Percentiles rank a stretch among this genome's conserved stretches.
These are phyloP conservation scores for Tretioscincus oriximinensis DNA, from an alignment of 2,113 vertebrate species.

Conservation along the genomic window DNA sequence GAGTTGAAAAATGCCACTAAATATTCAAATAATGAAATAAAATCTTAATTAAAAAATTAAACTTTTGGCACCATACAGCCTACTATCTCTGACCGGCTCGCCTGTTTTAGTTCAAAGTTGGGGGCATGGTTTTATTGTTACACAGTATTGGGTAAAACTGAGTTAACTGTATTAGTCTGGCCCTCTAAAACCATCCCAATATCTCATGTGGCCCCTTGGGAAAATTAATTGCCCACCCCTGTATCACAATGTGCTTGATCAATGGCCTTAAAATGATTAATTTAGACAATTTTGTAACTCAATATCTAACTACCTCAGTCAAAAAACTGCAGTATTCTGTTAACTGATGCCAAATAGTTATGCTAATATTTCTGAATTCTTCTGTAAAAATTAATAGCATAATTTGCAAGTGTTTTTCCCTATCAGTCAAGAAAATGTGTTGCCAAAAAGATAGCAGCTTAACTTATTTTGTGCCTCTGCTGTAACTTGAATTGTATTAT, in stretches of 20 bases:
- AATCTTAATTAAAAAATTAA: neutral
- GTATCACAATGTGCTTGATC: neutral
- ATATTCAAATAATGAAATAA: neutral
- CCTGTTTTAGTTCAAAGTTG: no score
- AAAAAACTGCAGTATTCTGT: neutral
- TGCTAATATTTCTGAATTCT: neutral
- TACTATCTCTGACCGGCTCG: no score
- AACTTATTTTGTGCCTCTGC: conserved; percentile 36
- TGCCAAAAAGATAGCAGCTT: conserved; percentile 30
- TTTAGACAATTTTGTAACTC: neutral
- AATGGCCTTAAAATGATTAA: neutral
- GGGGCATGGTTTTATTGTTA: no score
- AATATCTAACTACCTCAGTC: neutral
- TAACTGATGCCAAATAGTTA: neutral
- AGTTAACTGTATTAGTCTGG: no score
- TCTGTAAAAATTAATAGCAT: neutral
- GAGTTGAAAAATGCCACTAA: neutral
- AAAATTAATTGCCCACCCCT: no score
- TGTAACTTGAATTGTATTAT: conserved; percentile 52
- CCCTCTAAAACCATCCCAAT: no score
- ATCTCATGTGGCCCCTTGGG: no score
- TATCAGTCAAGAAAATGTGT: conserved; percentile 23
- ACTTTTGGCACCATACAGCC: neutral
- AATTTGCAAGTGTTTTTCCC: neutral
- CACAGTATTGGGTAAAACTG: no score